Conservation (phyloP, 2,113 vertebrate genomes). For the Papio anubis region DNA sequence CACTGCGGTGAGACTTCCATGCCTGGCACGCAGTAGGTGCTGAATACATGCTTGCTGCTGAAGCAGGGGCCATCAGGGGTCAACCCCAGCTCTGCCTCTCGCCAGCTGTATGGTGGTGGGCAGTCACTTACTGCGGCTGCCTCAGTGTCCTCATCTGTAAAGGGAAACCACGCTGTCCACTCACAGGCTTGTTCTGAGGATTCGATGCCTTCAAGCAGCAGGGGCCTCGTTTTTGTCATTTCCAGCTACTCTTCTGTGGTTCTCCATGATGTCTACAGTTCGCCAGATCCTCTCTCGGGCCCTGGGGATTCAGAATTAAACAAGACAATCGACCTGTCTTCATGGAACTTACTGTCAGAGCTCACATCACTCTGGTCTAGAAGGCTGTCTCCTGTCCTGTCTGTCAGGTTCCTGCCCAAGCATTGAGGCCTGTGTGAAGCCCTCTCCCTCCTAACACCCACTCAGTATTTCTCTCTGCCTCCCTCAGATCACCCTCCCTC, state of each 20-base stretch:
- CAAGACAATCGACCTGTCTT: background rate
- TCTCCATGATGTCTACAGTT: background rate
- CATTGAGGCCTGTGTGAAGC: background rate
- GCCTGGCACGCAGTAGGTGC: no score
- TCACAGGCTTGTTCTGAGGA: background rate
- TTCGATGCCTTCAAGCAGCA: no score
- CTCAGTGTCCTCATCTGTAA: background rate
- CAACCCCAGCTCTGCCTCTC: no score
- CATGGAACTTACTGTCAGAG: background rate
- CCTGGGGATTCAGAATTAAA: background rate
- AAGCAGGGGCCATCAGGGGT: background rate
- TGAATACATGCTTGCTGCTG: background rate
- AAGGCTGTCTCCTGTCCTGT: background rate
- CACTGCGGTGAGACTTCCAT: rapidly evolving
- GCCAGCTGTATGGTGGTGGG: background rate
- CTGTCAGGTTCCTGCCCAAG: background rate
- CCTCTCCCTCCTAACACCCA: background rate
- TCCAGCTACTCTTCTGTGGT: background rate
- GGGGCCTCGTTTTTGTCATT: background rate
- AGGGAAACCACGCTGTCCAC: background rate
- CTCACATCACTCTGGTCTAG: background rate
- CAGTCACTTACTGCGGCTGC: rapidly evolving
- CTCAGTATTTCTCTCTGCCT: background rate
- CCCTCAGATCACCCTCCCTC: background rate
- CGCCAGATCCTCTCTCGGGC: background rate